These are phyloP conservation scores for Strigops habroptila DNA, from an alignment of 2,113 vertebrate genomes.

Conservation along the genomic window DNA sequence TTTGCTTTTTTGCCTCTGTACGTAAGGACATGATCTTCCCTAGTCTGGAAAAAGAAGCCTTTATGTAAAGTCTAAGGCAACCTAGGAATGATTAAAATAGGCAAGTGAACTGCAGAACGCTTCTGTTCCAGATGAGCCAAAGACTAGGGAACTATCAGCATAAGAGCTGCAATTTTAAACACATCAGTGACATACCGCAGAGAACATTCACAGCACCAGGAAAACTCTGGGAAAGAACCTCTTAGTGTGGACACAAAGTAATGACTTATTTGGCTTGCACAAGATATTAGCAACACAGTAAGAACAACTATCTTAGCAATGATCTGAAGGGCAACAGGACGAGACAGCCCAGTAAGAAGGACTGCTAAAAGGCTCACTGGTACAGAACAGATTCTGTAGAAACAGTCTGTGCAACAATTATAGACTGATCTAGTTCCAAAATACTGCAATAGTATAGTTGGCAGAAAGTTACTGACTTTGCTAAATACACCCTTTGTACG, in stretches of 20 bases:
- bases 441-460: neutral
- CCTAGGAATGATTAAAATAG: neutral
- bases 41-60: neutral
- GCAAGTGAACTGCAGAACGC: neutral
- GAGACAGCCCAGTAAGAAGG: neutral
- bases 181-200: neutral
- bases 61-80: neutral
- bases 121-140: neutral
- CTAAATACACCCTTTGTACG: fast-evolving
- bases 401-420: neutral
- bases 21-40: neutral
- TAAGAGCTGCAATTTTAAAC: neutral
- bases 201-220: neutral
- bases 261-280: neutral
- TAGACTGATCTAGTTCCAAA: neutral
- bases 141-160: neutral
- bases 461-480: neutral
- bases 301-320: neutral
- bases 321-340: neutral
- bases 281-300: neutral
- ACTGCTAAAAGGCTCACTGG: neutral
- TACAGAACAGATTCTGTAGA: neutral
- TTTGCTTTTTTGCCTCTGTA: neutral
- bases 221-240: neutral
- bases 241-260: neutral